Evolutionary conservation across 2,888 invertebrate genomes (phyloP), one percentile per base, ranked within the genome.

Genomic region (Morinoia aosen): DNA sequence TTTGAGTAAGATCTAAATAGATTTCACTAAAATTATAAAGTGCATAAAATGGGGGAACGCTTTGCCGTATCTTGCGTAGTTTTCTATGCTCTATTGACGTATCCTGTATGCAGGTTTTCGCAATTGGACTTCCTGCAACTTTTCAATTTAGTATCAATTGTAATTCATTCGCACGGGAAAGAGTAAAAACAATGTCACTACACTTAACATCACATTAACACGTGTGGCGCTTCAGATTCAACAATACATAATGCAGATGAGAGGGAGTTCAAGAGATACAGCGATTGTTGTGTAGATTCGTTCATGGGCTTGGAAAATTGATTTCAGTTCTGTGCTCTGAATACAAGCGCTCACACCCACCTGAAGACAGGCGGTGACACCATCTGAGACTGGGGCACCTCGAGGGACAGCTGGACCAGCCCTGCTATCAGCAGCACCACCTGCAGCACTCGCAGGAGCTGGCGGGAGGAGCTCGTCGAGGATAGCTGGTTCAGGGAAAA

Each of bases 331-430:
- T 76, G 76, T 8, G 61, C 61, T 76, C 16, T 25, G 76, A 10
- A 33, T 33, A 2, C 2, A 12, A 10, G 61, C 2, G 39, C 90
- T 48, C 40, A 14, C 39, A 48, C 90, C 40, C 19, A 93, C 93
- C 93, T 56, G 93, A 93, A 93, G 11, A 93, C 93, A 25, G 93
- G 58, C 25, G 90, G 48, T n/a, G 88, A 88, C 93, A 33, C 93
- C 48, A 93, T 39, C 93, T 93, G 93, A 33, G 93, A 57, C 33
- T 93, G 93, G n/a, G 56, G 93, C 56, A 93, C 93, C 48, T 93
- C 93, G 58, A 56, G 48, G 11, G 93, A 93, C 10, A 93, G 57
- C 56, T 93, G 93, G 33, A 93, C 57, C 48, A 93, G 57, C 57
- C 48, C 57, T 5, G 14, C 93, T 57, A 93, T 10, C 58, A 93